Conservation (phyloP, 2,113 vertebrate genomes). For the Colistium nudipinnis region DNA sequence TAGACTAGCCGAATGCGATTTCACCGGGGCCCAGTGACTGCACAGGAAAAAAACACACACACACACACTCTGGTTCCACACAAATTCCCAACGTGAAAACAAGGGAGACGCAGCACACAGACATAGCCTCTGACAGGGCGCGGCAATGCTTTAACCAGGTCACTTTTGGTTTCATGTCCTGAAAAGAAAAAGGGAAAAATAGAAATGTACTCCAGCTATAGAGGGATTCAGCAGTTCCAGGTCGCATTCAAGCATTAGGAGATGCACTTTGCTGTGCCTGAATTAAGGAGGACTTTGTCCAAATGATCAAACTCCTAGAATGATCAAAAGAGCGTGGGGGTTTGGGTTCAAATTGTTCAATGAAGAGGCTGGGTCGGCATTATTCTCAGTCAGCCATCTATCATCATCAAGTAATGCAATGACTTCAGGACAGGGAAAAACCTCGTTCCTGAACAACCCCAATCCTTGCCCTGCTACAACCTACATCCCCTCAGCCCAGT, state of each 20-base stretch:
- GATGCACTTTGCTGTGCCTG: neutral
- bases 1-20: neutral
- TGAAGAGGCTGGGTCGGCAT: too few species aligned
- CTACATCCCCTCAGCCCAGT: neutral
- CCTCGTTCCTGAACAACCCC: too few species aligned
- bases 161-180: conserved; percentile 28
- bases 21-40: too few species aligned
- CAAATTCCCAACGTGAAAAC: conserved; percentile 38
- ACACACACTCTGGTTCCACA: conserved; percentile 22
- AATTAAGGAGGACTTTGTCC: too few species aligned
- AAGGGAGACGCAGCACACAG: conserved; percentile 5
- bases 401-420: conserved; percentile 14
- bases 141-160: conserved; percentile 11
- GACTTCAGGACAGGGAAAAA: conserved; percentile 15
- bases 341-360: too few species aligned
- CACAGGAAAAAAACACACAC: conserved; percentile 27
- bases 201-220: neutral
- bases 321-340: too few species aligned
- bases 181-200: neutral
- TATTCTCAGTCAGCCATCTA: neutral
- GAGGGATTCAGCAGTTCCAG: neutral
- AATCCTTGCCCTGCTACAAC: too few species aligned
- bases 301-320: too few species aligned
- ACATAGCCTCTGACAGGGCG: too few species aligned
- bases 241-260: neutral